Percentiles rank a stretch among this genome's conserved stretches.
Conservation (phyloP, 2,797 vertebrate genomes). For the Pseudochirops cupreus region DNA sequence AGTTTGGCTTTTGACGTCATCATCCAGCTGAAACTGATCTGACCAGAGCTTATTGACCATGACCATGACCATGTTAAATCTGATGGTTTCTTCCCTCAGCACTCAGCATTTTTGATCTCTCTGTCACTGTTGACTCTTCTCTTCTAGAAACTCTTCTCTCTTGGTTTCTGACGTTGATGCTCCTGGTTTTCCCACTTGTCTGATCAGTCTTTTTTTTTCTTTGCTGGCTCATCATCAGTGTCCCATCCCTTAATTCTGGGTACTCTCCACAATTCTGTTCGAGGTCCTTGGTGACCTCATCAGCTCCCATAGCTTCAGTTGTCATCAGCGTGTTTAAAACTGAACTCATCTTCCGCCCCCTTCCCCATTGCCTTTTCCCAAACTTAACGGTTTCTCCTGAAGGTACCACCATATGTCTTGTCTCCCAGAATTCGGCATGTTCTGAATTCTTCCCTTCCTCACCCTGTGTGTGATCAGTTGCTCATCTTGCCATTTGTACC, state of each 20-base stretch:
- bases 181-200: not conserved
- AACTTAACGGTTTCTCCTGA: not conserved
- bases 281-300: not conserved
- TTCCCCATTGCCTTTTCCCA: not conserved
- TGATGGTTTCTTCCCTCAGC: not conserved
- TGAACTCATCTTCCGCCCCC: not conserved
- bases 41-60: not conserved
- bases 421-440: not conserved
- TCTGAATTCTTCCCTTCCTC: not conserved
- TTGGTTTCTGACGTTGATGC: not conserved
- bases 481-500: not conserved
- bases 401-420: not conserved
- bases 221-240: not conserved
- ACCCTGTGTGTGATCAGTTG: not conserved
- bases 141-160: not conserved
- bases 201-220: not conserved
- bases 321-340: not conserved
- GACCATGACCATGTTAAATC: not conserved
- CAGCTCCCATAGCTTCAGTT: not conserved
- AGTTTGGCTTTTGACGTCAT: not conserved
- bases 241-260: not conserved
- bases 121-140: not conserved
- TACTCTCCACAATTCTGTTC: not conserved
- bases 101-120: not conserved
- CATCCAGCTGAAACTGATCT: not conserved